These are phyloP conservation scores for Syngnathus acus DNA, from an alignment of 2,797 vertebrate species.

Conservation along the genomic window DNA sequence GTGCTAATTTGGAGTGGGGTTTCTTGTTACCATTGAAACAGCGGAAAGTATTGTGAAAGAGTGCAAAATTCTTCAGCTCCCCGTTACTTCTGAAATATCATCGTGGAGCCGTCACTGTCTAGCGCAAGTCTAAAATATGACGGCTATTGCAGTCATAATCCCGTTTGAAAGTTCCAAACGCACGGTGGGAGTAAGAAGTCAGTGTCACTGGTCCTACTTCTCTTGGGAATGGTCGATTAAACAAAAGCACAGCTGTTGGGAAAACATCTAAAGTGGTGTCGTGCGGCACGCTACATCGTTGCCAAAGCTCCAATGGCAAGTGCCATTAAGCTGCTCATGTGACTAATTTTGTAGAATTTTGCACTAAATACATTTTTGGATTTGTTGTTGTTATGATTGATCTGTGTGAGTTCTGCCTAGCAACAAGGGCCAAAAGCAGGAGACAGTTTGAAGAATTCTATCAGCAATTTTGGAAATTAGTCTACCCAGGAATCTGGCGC, in stretches of 20 bases:
- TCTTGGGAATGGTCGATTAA: background rate
- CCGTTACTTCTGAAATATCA: background rate
- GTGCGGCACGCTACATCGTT: background rate
- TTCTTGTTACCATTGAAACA: constrained; percentile 66
- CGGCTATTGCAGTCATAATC: background rate
- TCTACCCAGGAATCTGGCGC: no score
- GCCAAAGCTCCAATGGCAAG: background rate
- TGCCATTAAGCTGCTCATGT: background rate
- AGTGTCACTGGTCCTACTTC: background rate
- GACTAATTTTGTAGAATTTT: background rate
- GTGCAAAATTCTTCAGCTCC: constrained; percentile 15
- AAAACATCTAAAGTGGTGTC: background rate
- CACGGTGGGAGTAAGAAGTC: background rate
- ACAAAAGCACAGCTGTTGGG: constrained; percentile 4
- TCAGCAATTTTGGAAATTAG: no score
- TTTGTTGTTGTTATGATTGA: no score
- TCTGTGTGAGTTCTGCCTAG: no score
- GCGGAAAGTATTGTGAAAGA: constrained; percentile 33
- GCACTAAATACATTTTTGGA: background rate
- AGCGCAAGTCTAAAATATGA: background rate
- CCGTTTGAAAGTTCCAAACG: background rate
- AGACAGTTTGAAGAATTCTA: no score
- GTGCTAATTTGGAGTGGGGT: constrained; percentile 29
- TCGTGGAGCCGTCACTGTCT: no score
- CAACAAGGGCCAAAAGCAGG: no score